Evolutionary conservation across 2,888 invertebrate species (phyloP).

Genomic region (Coleophora flavipennella): DNA sequence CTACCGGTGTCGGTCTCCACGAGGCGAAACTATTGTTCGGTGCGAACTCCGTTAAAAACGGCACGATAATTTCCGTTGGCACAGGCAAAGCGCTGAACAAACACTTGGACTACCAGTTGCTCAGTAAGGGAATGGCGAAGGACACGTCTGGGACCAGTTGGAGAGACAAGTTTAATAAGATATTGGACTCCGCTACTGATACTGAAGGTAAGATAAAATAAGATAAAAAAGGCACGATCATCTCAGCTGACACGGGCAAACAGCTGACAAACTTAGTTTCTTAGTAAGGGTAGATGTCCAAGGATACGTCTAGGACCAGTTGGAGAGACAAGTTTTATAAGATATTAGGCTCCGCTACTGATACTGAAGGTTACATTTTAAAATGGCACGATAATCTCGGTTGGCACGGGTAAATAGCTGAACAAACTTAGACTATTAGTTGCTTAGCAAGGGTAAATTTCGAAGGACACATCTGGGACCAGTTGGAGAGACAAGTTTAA

Average conservation of each 20-base stretch:
- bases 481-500: constrained; percentile 85
- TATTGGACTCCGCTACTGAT: constrained; percentile 89
- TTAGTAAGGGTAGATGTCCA: no score
- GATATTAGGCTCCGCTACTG: constrained; percentile 88
- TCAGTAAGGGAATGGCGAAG: constrained; percentile 24
- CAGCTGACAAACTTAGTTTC: constrained; percentile 23
- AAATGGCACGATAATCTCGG: constrained; percentile 80
- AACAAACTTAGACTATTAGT: constrained; percentile 36
- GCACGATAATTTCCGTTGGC: constrained; percentile 87
- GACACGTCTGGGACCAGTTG: constrained; percentile 68
- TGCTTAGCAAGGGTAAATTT: constrained; percentile 23
- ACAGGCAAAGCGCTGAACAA: constrained; percentile 75
- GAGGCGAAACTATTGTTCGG: constrained; percentile 91
- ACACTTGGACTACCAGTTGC: constrained; percentile 37
- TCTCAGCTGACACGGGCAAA: constrained; percentile 7
- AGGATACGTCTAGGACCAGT: constrained; percentile 49
- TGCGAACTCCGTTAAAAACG: constrained; percentile 73
- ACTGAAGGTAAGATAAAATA: constrained; percentile 89
- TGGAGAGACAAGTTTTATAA: constrained; percentile 86
- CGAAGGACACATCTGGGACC: constrained; percentile 35
- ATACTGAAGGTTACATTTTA: constrained; percentile 91
- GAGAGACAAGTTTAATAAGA: constrained; percentile 85
- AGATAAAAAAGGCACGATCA: no score
- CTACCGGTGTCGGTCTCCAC: constrained; percentile 89
- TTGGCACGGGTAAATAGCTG: constrained; percentile 81